Base-by-base conservation (phyloP, 1,140 invertebrate species). In the Drosophila persimilis region DNA sequence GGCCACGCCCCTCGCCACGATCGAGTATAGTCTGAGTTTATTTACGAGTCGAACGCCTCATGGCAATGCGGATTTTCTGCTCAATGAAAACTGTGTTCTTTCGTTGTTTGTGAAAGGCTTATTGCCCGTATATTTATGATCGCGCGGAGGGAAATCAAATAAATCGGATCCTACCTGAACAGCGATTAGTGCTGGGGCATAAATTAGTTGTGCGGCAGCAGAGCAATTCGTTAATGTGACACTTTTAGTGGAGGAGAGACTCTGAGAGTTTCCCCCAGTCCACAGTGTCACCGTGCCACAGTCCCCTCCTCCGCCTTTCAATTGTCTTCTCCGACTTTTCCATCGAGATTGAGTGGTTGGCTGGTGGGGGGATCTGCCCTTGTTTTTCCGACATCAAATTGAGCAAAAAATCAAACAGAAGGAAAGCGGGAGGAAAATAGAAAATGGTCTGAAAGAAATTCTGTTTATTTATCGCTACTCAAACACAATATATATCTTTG, bases 401-500 rank as follows among this genome's bases (percentile, higher is more conserved):
- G 72, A 84, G 71, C 75, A 80, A 76, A 80, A 76, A 84, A 61
- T 39, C 67, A 67, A 80, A 47, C 59, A 51, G 39, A 44, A 1
- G 22, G 3, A 46, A 61, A 55, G 53, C 55, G 45, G 55, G 35
- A 41, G 47, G 9, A 17, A 44, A 70, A 67, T 63, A 65, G 65
- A 69, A 77, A 86, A 64, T 77, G 75, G 76, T 75, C 31, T 35
- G 31, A 35, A 62, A 60, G 50, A 73, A 63, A 74, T 88, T 79
- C 83, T 88, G 75, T 89, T 90, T 90, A 83, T 90, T 90, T 89
- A 90, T 90, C 79, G 78, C 80, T 57, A 73, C 78, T 72, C 77
- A 89, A 77, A 74, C 85, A 89, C 73, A 83, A 84, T 84, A 89
- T 90, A 89, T 90, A 90, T 90, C 81, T 89, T 88, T 84, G 78